Percentiles rank a stretch among this genome's conserved stretches.
Conservation (phyloP, 2,113 vertebrate genomes). For the Amphiprion percula region DNA sequence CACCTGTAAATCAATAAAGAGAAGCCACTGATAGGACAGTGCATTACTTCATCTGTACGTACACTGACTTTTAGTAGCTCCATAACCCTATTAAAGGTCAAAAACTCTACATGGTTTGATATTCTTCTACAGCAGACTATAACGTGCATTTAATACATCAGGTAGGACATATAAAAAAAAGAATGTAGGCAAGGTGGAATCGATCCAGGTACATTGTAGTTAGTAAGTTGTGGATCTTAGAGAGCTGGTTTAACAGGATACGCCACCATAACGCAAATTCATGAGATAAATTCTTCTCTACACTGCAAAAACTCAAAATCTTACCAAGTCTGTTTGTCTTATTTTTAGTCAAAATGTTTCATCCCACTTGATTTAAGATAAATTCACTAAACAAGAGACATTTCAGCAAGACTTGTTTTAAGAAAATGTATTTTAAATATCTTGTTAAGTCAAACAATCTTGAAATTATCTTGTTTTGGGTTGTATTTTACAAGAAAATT, state of each 20-base stretch:
- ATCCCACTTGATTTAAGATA: no score
- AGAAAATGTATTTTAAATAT: no score
- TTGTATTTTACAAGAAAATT: no score
- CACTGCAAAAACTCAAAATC: no score
- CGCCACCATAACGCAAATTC: no score
- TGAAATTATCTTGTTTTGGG: no score
- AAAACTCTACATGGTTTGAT: not conserved
- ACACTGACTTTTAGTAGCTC: not conserved
- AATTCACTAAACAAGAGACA: no score
- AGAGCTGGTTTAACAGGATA: not conserved
- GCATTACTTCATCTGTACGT: not conserved
- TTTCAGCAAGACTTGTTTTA: no score
- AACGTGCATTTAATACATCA: not conserved
- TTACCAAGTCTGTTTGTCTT: no score
- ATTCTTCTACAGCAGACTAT: not conserved
- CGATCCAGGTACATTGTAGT: not conserved
- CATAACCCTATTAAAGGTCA: not conserved
- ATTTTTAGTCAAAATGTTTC: no score
- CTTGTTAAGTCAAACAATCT: no score
- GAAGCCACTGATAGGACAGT: not conserved
- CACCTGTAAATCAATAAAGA: conserved; percentile 1
- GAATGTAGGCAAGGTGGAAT: not conserved
- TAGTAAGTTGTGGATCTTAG: not conserved
- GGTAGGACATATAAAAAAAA: not conserved
- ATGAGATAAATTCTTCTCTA: no score